Conservation (phyloP, 2,888 invertebrate genomes). For the Hedychridium roseum region DNA sequence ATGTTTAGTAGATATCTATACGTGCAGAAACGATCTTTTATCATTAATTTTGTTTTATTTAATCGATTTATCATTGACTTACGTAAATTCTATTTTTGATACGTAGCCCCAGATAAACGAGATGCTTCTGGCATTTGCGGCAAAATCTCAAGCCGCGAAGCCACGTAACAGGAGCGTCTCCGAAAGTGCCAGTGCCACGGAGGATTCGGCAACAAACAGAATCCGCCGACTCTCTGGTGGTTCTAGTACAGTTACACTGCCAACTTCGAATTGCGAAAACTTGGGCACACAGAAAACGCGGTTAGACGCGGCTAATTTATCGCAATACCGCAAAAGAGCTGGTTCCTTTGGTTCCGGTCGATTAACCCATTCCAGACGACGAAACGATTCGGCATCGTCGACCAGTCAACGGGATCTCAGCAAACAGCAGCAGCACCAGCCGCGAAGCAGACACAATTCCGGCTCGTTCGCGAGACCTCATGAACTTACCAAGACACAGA, state of each 20-base stretch:
- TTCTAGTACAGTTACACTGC: slow-evolving; percentile 53
- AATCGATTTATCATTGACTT: too few relatives aligned
- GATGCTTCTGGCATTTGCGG: slow-evolving; percentile 67
- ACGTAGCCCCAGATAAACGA: slow-evolving; percentile 73
- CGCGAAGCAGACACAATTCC: slow-evolving; percentile 50
- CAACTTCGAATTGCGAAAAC: slow-evolving; percentile 33
- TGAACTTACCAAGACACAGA: slow-evolving; percentile 39
- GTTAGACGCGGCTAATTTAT: slow-evolving; percentile 44
- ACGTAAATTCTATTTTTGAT: too few relatives aligned
- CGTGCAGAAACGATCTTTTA: too few relatives aligned
- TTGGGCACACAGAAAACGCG: slow-evolving; percentile 39
- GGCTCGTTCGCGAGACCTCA: slow-evolving; percentile 48
- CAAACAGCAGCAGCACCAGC: slow-evolving; percentile 44
- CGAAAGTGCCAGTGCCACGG: slow-evolving; percentile 68
- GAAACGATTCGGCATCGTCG: slow-evolving; percentile 44
- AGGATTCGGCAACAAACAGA: slow-evolving; percentile 47
- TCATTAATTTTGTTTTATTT: too few relatives aligned
- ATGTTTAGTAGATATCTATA: not conserved
- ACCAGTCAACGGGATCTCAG: slow-evolving; percentile 46
- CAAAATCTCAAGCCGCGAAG: slow-evolving; percentile 63
- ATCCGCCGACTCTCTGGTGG: slow-evolving; percentile 60
- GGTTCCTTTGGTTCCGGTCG: slow-evolving; percentile 60
- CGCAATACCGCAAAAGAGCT: slow-evolving; percentile 55
- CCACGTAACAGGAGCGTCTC: slow-evolving; percentile 74
- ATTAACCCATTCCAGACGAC: slow-evolving; percentile 47